Evolutionary conservation across 2,888 invertebrate species (phyloP), one percentile per base, ranked within the genome.

Genomic region (Volucella inanis): DNA sequence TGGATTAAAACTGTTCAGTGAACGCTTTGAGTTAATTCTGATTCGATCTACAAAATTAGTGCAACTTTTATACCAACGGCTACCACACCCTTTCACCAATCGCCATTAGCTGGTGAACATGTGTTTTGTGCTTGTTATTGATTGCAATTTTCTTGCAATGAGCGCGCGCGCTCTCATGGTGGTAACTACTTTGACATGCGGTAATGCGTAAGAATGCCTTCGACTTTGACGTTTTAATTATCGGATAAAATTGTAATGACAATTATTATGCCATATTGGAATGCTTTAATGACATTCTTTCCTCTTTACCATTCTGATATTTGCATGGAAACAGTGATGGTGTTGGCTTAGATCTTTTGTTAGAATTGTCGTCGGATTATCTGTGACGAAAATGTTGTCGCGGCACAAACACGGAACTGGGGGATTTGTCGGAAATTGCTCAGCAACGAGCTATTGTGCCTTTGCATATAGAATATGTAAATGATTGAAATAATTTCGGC

Each of bases 41-140:
- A 91, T 89, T 90, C 90, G 88, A 87, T 89, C 89, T 87, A 89
- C 88, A 87, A 90, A 90, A 88, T 89, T 89, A 88, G 88, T 87
- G 87, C 90, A 90, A 90, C 91, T 91, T 91, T 89, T 91, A 91
- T 91, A 91, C 90, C 88, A 89, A 89, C 90, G 31, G 18, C 50
- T 2, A 64, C 62, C 78, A 78, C 78, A 78, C 78, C 78, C 70
- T 70, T 76, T 54, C 76, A 76, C 59, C 38, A 49, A 47, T 11
- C 74, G 31, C 15, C 14, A 39, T 3, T 12, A 15, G 15, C 15
- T 2, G 54, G 12, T n/a, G 39, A 50, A 74, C 18, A 47, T 47
- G 65, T 49, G 31, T 31, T 31, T 31, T 75, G 11, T n/a, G 14
- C n/a, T 54, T 61, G 67, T 39, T 68, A 43, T 6, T 76, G 54